These are phyloP conservation scores for Probaryconus sp. DNA, from an alignment of 1,140 invertebrate species.

Conservation along the genomic window DNA sequence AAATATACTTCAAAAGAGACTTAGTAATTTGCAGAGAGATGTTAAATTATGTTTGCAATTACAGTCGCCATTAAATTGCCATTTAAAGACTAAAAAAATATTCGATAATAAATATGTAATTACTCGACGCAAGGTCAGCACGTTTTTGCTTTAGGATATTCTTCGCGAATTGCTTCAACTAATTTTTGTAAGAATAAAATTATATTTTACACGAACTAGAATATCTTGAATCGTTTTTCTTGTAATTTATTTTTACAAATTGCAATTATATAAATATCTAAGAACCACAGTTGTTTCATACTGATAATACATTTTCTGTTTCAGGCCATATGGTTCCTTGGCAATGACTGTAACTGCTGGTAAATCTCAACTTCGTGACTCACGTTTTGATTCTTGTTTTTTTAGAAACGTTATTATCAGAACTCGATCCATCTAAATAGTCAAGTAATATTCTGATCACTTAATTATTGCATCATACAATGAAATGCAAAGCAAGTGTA, in stretches of 20 bases:
- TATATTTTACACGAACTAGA: no score
- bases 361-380: constrained; percentile 28
- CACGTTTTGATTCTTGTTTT: constrained; percentile 7
- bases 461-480: no score
- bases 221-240: no score
- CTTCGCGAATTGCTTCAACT: no score
- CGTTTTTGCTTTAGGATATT: no score
- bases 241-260: no score
- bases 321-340: constrained; percentile 47
- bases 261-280: constrained; percentile 7
- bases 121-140: no score
- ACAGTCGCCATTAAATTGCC: constrained; percentile 18
- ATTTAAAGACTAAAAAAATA: constrained; percentile 8
- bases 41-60: constrained; percentile 41
- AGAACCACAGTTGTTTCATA: constrained; percentile 38
- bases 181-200: no score
- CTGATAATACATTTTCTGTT: constrained; percentile 48
- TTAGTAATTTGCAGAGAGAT: constrained; percentile 24
- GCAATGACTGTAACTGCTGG: constrained; percentile 39
- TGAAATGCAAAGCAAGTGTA: no score
- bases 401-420: neutral
- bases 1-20: constrained; percentile 25
- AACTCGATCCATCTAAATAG: no score
- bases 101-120: no score
- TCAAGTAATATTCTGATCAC: no score